Conservation (phyloP, 2,888 invertebrate species). For the Mythimna albipuncta region DNA sequence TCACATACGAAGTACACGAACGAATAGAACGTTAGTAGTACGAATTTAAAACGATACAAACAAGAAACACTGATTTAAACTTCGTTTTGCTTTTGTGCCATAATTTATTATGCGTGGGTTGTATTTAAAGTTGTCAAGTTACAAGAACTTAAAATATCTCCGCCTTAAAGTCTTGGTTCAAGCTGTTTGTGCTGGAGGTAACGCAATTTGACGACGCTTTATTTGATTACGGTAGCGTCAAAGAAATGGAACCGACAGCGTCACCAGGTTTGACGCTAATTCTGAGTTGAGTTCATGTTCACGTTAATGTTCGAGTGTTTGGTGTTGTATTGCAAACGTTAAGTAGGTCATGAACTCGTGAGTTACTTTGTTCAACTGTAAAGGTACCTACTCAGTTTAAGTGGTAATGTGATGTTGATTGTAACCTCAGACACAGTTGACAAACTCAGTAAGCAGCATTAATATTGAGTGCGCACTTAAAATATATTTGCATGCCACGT, state of each 20-base stretch:
- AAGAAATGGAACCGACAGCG: conserved; percentile 43
- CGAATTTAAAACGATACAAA: not conserved
- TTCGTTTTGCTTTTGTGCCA: not conserved
- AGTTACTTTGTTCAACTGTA: conserved; percentile 11
- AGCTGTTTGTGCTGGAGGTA: conserved; percentile 31
- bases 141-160: conserved; percentile 11
- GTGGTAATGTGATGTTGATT: not conserved
- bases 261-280: conserved; percentile 29
- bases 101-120: not conserved
- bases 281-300: conserved; percentile 20
- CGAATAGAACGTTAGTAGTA: too few species aligned
- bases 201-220: conserved; percentile 44
- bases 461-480: not conserved
- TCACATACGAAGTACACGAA: too few species aligned
- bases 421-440: not conserved
- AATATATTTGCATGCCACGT: not conserved
- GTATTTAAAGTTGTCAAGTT: conserved; percentile 13
- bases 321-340: conserved; percentile 2
- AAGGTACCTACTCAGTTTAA: conserved; percentile 3
- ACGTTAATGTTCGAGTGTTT: conserved; percentile 12
- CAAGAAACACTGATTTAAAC: not conserved
- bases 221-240: conserved; percentile 58
- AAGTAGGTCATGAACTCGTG: conserved; percentile 1
- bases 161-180: conserved; percentile 5
- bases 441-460: not conserved